A percentile compares a stretch with the other conserved stretches of the same genome.
These are phyloP conservation scores for Dipodomys ordii DNA, from an alignment of 2,113 vertebrate genomes.

Conservation along the genomic window DNA sequence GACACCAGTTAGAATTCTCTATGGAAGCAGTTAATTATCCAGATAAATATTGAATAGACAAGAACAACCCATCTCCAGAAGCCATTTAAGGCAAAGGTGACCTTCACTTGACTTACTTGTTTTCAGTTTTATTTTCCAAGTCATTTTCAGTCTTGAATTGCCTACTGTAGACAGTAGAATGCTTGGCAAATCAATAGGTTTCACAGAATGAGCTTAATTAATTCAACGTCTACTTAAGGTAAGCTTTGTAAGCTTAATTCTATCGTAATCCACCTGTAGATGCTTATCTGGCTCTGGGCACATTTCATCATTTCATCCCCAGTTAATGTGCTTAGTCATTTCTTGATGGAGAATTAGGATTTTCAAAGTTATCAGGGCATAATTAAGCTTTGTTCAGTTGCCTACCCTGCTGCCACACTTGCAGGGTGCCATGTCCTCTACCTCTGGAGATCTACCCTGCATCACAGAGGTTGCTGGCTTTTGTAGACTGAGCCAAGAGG, in stretches of 20 bases:
- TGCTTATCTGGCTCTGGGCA: constrained; percentile 80
- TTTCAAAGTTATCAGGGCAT: constrained; percentile 76
- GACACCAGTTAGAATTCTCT: neutral
- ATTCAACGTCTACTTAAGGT: constrained; percentile 82
- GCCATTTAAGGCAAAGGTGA: neutral
- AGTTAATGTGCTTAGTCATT: constrained; percentile 64
- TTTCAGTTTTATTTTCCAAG: constrained; percentile 23
- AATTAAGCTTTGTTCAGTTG: constrained; percentile 81
- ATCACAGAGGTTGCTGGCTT: constrained; percentile 50
- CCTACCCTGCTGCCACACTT: constrained; percentile 50
- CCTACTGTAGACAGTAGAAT: constrained; percentile 13
- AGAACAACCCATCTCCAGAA: neutral
- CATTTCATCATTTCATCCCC: constrained; percentile 72
- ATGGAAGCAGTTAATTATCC: constrained; percentile 7
- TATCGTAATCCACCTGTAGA: constrained; percentile 73
- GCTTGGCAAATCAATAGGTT: constrained; percentile 62
- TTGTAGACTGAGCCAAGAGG: constrained; percentile 70
- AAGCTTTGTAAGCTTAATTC: constrained; percentile 73
- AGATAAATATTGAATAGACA: neutral
- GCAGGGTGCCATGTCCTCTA: constrained; percentile 52
- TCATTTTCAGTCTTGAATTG: constrained; percentile 49
- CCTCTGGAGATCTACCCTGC: constrained; percentile 44
- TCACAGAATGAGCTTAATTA: constrained; percentile 79
- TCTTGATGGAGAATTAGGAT: constrained; percentile 59
- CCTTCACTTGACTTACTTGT: constrained; percentile 22